These are phyloP conservation scores for Orgyia antiqua DNA, from an alignment of 2,888 invertebrate species.

Conservation along the genomic window DNA sequence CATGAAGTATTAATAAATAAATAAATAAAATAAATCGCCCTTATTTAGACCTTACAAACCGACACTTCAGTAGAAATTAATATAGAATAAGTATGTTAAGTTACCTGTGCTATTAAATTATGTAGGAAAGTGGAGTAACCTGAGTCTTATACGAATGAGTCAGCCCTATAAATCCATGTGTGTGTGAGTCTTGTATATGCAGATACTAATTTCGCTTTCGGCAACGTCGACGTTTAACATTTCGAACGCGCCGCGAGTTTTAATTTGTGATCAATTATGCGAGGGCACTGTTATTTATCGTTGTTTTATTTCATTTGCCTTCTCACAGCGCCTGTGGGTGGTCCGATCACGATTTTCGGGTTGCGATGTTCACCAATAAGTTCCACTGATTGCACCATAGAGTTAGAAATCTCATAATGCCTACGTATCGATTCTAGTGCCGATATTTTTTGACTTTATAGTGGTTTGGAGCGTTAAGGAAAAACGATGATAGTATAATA, in stretches of 20 bases:
- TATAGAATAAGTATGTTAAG: too few species aligned
- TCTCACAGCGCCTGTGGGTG: conserved; percentile 71
- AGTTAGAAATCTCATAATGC: conserved; percentile 39
- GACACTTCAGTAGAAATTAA: too few species aligned
- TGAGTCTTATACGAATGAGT: too few species aligned
- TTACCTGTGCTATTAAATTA: too few species aligned
- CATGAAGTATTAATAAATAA: too few species aligned
- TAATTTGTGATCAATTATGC: conserved; percentile 79
- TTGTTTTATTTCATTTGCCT: conserved; percentile 76
- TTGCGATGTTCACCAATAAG: conserved; percentile 64
- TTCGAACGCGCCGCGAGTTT: conserved; percentile 73
- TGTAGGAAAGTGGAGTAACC: too few species aligned
- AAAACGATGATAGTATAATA: too few species aligned
- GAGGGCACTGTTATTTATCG: conserved; percentile 74
- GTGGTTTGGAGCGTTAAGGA: too few species aligned
- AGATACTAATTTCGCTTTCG: conserved; percentile 69
- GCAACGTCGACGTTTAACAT: conserved; percentile 67
- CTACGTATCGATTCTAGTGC: neutral
- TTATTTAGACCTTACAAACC: too few species aligned
- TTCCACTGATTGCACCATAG: conserved; percentile 66
- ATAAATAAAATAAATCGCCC: too few species aligned
- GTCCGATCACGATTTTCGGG: conserved; percentile 73
- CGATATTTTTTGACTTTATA: too few species aligned
- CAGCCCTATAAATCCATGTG: conserved; percentile 27
- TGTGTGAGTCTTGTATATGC: conserved; percentile 36